phyloP scores from a whole-genome alignment of 2,113 vertebrate species.

The Indri indri region DNA sequence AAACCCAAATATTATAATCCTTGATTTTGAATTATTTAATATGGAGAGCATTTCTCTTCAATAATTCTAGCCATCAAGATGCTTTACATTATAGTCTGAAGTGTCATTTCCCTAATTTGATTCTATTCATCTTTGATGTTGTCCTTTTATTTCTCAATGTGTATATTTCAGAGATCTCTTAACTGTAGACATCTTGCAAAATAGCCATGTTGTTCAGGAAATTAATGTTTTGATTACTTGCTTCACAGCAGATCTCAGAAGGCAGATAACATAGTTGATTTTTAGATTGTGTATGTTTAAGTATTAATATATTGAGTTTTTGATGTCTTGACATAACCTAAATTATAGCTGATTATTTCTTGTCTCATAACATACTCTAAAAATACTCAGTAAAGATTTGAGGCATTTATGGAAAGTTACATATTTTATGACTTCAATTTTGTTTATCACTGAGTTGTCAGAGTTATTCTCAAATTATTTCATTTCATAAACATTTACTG shows the following conservation, averaged over 20 bases:
- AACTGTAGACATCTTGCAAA: neutral
- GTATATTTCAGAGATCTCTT: neutral
- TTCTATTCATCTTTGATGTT: neutral
- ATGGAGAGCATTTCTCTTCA: neutral
- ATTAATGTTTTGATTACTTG: neutral
- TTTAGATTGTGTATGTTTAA: neutral
- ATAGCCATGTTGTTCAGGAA: neutral
- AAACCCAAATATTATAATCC: neutral
- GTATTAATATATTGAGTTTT: neutral
- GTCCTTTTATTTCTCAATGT: neutral
- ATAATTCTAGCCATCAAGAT: neutral
- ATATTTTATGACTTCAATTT: neutral
- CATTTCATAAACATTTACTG: neutral
- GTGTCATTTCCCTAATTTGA: neutral
- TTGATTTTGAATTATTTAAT: neutral
- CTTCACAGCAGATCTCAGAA: neutral
- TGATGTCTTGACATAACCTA: neutral
- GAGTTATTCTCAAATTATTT: neutral
- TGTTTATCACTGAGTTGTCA: neutral
- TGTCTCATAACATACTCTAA: neutral
- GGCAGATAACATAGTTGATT: neutral
- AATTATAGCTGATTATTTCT: constrained; percentile 21
- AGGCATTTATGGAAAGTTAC: neutral
- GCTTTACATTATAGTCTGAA: neutral
- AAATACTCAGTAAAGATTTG: neutral